A percentile compares a stretch with the other conserved stretches of the same genome.
These are phyloP conservation scores for Eilema sororculum DNA, from an alignment of 2,888 invertebrate species.

Conservation along the genomic window DNA sequence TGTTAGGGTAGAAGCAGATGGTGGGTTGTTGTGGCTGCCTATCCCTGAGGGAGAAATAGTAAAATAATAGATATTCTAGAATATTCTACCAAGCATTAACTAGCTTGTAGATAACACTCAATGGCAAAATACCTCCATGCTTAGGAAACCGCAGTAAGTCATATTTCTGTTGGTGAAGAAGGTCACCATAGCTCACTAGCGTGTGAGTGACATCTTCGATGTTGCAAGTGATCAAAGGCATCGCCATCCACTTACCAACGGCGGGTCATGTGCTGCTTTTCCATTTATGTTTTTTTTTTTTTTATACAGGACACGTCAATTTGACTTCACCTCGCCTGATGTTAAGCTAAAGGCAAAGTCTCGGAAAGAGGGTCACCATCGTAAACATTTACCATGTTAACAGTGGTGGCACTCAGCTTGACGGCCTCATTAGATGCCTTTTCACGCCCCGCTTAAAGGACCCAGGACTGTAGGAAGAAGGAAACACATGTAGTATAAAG, in stretches of 20 bases:
- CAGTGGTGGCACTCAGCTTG: too few relatives aligned
- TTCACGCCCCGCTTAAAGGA: too few relatives aligned
- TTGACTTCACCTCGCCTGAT: too few relatives aligned
- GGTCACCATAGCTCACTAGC: background rate
- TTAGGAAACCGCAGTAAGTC: background rate
- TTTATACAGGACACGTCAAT: too few relatives aligned
- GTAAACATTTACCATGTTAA: too few relatives aligned
- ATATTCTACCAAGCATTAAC: background rate
- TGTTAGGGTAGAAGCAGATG: background rate
- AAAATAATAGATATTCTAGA: background rate
- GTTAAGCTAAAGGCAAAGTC: too few relatives aligned
- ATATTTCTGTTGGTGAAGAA: background rate
- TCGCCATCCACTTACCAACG: background rate
- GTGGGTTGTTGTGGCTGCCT: too few relatives aligned
- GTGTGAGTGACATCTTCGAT: background rate
- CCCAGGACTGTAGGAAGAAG: too few relatives aligned
- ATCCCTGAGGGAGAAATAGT: background rate
- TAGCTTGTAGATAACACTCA: background rate
- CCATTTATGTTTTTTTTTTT: too few relatives aligned
- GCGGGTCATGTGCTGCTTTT: constrained; percentile 1
- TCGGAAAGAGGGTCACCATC: too few relatives aligned
- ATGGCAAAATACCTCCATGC: background rate
- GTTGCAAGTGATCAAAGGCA: background rate
- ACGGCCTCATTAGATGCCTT: too few relatives aligned
- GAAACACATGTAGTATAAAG: constrained; percentile 5